A percentile compares a stretch with the other conserved stretches of the same genome.
These are phyloP conservation scores for Acanthurus tractus DNA, from an alignment of 2,797 vertebrate species.

Conservation along the genomic window DNA sequence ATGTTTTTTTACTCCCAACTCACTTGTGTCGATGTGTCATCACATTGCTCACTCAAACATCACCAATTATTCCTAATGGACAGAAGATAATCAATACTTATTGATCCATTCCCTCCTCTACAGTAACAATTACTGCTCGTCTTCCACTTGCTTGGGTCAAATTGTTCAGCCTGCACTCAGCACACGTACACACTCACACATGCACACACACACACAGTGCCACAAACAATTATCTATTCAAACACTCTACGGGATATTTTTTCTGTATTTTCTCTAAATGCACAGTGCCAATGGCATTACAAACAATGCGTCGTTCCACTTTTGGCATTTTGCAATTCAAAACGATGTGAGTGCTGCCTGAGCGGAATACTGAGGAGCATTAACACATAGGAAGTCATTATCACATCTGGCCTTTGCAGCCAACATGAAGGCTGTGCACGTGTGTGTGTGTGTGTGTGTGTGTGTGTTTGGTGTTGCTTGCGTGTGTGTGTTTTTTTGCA, in stretches of 20 bases:
- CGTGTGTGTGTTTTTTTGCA: too few relatives aligned
- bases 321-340: conserved; percentile 76
- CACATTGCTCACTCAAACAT: conserved; percentile 50
- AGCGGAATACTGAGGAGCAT: conserved; percentile 69
- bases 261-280: conserved; percentile 62
- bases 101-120: conserved; percentile 50
- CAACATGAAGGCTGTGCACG: conserved; percentile 38
- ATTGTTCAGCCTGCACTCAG: conserved; percentile 47
- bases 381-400: conserved; percentile 73
- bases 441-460: not conserved
- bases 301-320: conserved; percentile 69
- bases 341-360: conserved; percentile 46
- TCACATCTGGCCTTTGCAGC: conserved; percentile 73
- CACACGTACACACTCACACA: conserved; percentile 28
- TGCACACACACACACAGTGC: conserved; percentile 13
- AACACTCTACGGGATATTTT: conserved; percentile 63
- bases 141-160: conserved; percentile 46
- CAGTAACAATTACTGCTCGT: conserved; percentile 57
- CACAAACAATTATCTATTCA: conserved; percentile 65
- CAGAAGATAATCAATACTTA: conserved; percentile 68
- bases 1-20: conserved; percentile 49
- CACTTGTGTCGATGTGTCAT: conserved; percentile 53
- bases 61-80: conserved; percentile 72
- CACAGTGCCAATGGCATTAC: conserved; percentile 60
- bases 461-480: too few relatives aligned